These are phyloP conservation scores for Argya squamiceps DNA, from an alignment of 2,797 vertebrate genomes.

Conservation along the genomic window DNA sequence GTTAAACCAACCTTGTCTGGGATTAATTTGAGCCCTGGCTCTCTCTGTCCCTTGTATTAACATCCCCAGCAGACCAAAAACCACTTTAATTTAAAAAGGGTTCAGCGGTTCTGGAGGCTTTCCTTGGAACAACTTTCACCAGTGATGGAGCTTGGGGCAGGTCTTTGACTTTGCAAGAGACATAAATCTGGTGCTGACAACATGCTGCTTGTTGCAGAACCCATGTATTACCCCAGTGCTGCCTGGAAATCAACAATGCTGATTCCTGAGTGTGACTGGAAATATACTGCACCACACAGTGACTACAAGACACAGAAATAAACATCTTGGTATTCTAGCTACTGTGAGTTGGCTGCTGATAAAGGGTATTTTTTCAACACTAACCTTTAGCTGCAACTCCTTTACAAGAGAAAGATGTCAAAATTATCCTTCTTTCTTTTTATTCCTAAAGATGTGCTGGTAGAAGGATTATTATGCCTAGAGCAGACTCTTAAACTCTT, in stretches of 20 bases:
- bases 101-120: not conserved
- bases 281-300: not conserved
- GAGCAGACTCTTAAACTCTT: not conserved
- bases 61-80: not conserved
- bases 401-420: not conserved
- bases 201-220: not conserved
- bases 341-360: not conserved
- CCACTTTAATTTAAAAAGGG: not conserved
- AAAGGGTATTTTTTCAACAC: not conserved
- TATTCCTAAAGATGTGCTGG: not conserved
- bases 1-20: not conserved
- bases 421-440: not conserved
- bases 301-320: not conserved
- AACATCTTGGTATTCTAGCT: not conserved
- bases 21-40: not conserved
- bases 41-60: not conserved
- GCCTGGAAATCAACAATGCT: not conserved
- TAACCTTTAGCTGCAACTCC: not conserved
- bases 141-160: not conserved
- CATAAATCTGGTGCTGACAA: accelerated
- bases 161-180: not conserved
- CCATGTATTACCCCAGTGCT: not conserved
- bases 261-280: not conserved
- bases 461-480: not conserved
- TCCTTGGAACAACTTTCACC: not conserved